Base-by-base conservation (phyloP, 2,113 vertebrate species). In the Eudyptes chrysolophus region DNA sequence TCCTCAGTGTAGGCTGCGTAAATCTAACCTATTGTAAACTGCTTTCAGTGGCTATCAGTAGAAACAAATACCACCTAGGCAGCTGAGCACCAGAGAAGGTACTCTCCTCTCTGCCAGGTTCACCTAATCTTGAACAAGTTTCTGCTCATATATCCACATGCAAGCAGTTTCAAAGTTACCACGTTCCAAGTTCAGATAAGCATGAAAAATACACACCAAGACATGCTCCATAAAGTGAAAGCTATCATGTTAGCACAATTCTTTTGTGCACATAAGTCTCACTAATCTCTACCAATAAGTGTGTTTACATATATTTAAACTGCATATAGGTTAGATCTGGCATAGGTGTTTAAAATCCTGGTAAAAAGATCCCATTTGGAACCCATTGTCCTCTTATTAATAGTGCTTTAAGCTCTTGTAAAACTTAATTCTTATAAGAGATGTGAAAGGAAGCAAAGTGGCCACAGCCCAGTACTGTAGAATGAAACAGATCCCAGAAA, bases 191-290 rank as follows among this genome's bases (percentile, higher is more conserved):
- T 44, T 24, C 30, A 49, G 44, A 21, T 48, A 29, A 84, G 11
- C 36, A 21, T 7, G 34, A n/a, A 76, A 72, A 26, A 16, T 42
- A 46, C 19, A 49, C 13, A n/a, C 8, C 29, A 24, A 72, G 66
- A 19, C 0, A 1, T 6, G 21, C 8, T 36, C 18, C 4, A 2
- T 25, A 5, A 49, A 89, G 27, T 20, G 24, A 82, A 48, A 82
- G 21, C 32, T 32, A 0, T 19, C 11, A 6, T 13, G 16, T 25
- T 8, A 57, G 26, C 2, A 3, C 30, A 34, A 27, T 32, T 61
- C 25, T 68, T 62, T 49, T 18, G 34, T 15, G 30, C 36, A 17
- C 0, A 0, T 1, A 54, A 66, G 0, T 20, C 44, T 64, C 36
- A 24, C 32, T 52, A 8, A 21, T 19, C 17, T 82, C 18, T 7